Evolutionary conservation across 2,113 vertebrate species (phyloP).

Genomic region (Eretmochelys imbricata): DNA sequence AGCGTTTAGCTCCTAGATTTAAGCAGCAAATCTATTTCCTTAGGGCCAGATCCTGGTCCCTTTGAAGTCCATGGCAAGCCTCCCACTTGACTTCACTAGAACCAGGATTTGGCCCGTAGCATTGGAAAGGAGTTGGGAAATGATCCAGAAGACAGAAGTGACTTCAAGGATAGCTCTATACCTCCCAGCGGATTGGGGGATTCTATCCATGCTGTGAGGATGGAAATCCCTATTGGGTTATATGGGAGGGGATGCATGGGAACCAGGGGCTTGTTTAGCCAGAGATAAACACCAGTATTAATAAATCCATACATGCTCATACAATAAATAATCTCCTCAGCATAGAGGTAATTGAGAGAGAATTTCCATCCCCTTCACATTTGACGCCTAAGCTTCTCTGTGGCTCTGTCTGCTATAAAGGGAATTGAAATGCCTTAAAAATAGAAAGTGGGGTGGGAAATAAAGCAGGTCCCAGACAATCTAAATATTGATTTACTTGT

Average conservation of each 20-base stretch:
- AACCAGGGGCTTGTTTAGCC: background rate
- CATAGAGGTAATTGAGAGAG: background rate
- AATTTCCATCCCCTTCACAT: background rate
- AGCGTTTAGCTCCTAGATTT: background rate
- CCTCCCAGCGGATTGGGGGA: background rate
- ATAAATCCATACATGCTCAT: background rate
- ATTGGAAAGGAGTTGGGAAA: background rate
- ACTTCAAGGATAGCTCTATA: background rate
- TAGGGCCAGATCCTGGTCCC: constrained; percentile 14
- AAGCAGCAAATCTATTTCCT: constrained; percentile 41
- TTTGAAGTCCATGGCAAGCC: constrained; percentile 62
- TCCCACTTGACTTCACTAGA: constrained; percentile 21
- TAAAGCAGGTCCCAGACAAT: constrained; percentile 17
- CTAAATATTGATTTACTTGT: constrained; percentile 41
- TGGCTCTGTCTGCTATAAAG: background rate
- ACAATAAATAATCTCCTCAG: background rate
- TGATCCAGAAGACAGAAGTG: background rate
- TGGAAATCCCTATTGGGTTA: background rate
- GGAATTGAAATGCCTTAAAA: constrained; percentile 1
- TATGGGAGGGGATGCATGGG: background rate
- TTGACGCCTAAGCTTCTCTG: background rate
- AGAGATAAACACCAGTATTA: background rate
- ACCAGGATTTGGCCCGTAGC: constrained; percentile 10
- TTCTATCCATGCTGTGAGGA: background rate
- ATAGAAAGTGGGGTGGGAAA: background rate